phyloP scores from a whole-genome alignment of 2,113 vertebrate species.

The Hippolais icterina region DNA sequence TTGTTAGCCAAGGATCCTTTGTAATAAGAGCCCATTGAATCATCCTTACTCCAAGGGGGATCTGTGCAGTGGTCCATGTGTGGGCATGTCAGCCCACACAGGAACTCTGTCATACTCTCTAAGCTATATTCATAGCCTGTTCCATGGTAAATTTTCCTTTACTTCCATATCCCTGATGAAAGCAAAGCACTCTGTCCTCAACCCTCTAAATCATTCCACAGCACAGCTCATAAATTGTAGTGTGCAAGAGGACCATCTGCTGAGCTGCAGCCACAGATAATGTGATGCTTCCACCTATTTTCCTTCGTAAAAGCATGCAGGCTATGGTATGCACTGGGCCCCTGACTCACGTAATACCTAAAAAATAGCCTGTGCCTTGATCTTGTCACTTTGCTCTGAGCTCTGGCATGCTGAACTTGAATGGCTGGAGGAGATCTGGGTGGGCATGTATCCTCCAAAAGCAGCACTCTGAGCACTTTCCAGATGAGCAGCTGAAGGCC shows the following conservation, averaged over 20 bases:
- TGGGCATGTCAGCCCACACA: neutral
- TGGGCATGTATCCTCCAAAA: neutral
- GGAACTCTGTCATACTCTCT: neutral
- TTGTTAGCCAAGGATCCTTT: conserved; percentile 53
- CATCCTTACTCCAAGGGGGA: conserved; percentile 30
- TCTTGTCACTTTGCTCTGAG: neutral
- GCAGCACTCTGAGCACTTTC: neutral
- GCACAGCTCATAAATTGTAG: neutral
- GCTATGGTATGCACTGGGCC: neutral
- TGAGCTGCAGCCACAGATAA: neutral
- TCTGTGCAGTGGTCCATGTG: conserved; percentile 7
- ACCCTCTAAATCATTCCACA: neutral
- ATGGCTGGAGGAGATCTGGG: neutral
- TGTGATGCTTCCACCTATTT: neutral
- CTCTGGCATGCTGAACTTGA: neutral
- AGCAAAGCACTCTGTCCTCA: neutral
- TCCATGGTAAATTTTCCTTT: neutral
- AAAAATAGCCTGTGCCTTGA: neutral
- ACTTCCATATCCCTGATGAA: neutral
- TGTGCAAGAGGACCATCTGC: conserved; percentile 2
- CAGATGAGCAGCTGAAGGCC: neutral
- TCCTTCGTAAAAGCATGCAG: neutral
- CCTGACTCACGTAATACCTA: neutral
- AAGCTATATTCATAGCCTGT: neutral
- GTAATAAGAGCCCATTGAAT: conserved; percentile 18